These are phyloP conservation scores for Lepidurus arcticus DNA, from an alignment of 1,140 invertebrate genomes.

Conservation along the genomic window DNA sequence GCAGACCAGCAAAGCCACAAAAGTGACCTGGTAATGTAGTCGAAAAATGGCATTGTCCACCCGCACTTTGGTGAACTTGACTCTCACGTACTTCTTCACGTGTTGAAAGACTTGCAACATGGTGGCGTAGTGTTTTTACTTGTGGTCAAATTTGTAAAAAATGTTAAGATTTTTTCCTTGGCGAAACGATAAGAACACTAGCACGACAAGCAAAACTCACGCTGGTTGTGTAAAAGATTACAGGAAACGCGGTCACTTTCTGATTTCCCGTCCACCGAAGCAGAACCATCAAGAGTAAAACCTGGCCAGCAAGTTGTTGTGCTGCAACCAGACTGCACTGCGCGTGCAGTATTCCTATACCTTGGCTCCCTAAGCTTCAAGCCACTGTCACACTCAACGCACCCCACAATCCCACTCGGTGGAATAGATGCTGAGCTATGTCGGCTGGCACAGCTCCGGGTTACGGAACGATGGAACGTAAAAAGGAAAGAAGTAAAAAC, in stretches of 20 bases:
- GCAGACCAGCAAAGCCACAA: conserved; percentile 50
- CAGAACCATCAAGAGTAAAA: not conserved
- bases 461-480: not conserved
- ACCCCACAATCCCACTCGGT: conserved; percentile 1
- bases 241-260: conserved; percentile 14
- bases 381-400: not conserved
- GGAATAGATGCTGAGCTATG: not conserved
- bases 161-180: not conserved
- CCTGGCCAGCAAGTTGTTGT: conserved; percentile 13
- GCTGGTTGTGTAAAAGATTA: not conserved
- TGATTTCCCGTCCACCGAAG: not conserved
- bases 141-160: not conserved
- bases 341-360: not conserved
- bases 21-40: conserved; percentile 51
- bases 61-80: conserved; percentile 29
- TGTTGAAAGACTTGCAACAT: conserved; percentile 23
- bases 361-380: not conserved
- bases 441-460: not conserved
- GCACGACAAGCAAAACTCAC: not conserved
- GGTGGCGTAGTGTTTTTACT: not conserved
- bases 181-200: not conserved
- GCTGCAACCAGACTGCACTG: conserved; percentile 7
- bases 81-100: not conserved
- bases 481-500: not conserved
- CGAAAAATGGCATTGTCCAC: conserved; percentile 50